Evolutionary conservation across 2,888 invertebrate species (phyloP), one percentile per base, ranked within the genome.

Genomic region (Leptodirus hochenwartii): DNA sequence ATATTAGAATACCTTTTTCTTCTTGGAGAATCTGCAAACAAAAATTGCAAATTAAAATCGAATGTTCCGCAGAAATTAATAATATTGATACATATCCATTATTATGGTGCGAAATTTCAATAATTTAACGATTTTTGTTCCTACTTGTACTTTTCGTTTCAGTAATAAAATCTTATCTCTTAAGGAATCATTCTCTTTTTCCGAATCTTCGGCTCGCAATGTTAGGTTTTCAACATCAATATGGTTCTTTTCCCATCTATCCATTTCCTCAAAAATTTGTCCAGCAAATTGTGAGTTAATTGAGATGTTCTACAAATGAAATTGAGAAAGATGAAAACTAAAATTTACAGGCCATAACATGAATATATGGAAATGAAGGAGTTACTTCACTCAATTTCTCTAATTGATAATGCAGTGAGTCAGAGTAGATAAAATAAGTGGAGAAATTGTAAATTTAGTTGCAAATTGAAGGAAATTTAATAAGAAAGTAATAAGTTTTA

Each of bases 191-290:
- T 69, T 68, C 44, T 72, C 75, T 34, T 68, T 66, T 44, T 75
- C 70, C 2, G 77, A 71, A 41, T 73, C 72, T 23, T 70, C 62
- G 2, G 78, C 69, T 41, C 75, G 67, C 32, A 68, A 64, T 39
- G 71, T 70, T 35, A 85, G 56, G 17, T 66, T 73, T 39, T 81
- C 78, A 20, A 85, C 74, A 43, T 88, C 82, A 26, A 84, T 72
- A 46, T 77, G 69, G 39, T 76, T 72, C 33, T 71, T 71, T 39
- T 76, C 71, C 63, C 82, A 87, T 37, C 68, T 67, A 34, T 75
- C 69, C 34, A 87, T 62, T 51, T 85, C 84, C 36, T 54, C 60
- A 33, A 66, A 57, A 6, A 80, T 61, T 33, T 62, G 59, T 20
- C 75, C 75, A 29, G 70, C 63, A 37, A 67, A 62, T 12, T 64